phyloP scores from a whole-genome alignment of 2,113 vertebrate genomes.

The Tenebrosternarchus preto region DNA sequence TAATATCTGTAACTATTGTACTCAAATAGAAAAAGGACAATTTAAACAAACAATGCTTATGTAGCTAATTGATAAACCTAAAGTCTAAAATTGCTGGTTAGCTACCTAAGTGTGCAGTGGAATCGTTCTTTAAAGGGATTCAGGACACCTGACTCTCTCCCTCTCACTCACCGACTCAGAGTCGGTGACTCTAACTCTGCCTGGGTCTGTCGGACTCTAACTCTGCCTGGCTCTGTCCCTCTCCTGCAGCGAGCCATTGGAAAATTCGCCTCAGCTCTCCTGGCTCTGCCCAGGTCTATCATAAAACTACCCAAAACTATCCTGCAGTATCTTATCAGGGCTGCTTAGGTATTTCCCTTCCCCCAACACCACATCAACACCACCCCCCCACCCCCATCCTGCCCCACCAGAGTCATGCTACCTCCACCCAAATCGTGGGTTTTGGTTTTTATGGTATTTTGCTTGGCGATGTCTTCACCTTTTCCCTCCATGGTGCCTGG shows the following conservation, averaged over 20 bases:
- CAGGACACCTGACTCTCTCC: slow-evolving; percentile 5
- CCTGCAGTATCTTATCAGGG: slow-evolving; percentile 96
- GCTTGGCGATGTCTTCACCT: slow-evolving; percentile 63
- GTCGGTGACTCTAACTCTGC: slow-evolving; percentile 70
- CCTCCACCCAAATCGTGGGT: background rate
- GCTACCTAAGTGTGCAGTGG: background rate
- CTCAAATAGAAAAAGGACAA: no score
- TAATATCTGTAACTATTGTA: no score
- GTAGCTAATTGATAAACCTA: no score
- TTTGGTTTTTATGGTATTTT: slow-evolving; percentile 32
- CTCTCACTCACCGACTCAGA: background rate
- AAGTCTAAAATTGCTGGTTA: no score
- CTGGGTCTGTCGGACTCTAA: slow-evolving; percentile 73
- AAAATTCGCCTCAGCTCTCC: slow-evolving; percentile 96
- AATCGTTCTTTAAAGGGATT: background rate
- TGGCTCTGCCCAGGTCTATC: slow-evolving; percentile 98
- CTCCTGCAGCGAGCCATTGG: slow-evolving; percentile 95
- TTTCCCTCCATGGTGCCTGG: slow-evolving; percentile 66
- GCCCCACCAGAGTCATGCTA: slow-evolving; percentile 21
- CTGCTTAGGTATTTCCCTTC: slow-evolving; percentile 89
- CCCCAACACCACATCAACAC: no score
- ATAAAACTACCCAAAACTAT: slow-evolving; percentile 99
- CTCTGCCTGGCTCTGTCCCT: slow-evolving; percentile 80
- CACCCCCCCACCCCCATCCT: no score
- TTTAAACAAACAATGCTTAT: no score